Base-by-base conservation (phyloP, 2,797 vertebrate genomes). In the Pyrocephalus nanus region DNA sequence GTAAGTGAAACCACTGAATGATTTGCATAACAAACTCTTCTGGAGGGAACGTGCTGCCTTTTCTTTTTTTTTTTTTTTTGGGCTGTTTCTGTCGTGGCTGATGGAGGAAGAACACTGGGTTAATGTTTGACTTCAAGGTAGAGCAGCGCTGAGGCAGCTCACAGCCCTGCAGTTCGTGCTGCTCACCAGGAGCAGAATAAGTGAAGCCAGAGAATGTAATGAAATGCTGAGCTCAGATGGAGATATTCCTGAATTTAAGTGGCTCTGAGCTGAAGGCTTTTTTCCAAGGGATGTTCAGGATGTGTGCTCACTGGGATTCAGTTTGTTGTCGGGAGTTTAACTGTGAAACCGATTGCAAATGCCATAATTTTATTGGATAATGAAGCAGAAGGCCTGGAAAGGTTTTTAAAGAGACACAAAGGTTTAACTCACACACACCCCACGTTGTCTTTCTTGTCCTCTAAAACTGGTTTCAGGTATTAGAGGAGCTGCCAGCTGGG, bases 11-110 rank as follows among this genome's bases (percentile, higher is more conserved):
- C 93, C 87, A 67, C 45, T 17, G 67, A 51, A 9, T 76, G 30
- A 73, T 97, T 96, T 96, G 84, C 91, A 72, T 92, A 65, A 92
- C 86, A 95, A 96, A 97, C 94, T 93, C 75, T 71, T 65, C 45
- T 71, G 80, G 4, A 75, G 77, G 86, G 53, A 96, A 47, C 57
- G 0, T 9, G 29, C 64, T 62, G 72, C 30, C 14, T 30, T 42
- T 43, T 26, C 32, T 18, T 15, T 12, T 30, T 20, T 22, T 48
- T 19, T 36, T 26, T n/a, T 42, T 36, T 19, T 43, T 40, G 32
- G 27, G 42, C 54, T 86, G 69, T 78, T 84, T 51, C 50, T 73
- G 50, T 80, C 9, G n/a, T 53, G 84, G 47, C 88, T 48, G 91
- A 4, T 47, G 48, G 86, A 67, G 69, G 62, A 64, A 42, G 42